Evolutionary conservation across 2,113 vertebrate genomes (phyloP).

Genomic region (Syngnathus scovelli): DNA sequence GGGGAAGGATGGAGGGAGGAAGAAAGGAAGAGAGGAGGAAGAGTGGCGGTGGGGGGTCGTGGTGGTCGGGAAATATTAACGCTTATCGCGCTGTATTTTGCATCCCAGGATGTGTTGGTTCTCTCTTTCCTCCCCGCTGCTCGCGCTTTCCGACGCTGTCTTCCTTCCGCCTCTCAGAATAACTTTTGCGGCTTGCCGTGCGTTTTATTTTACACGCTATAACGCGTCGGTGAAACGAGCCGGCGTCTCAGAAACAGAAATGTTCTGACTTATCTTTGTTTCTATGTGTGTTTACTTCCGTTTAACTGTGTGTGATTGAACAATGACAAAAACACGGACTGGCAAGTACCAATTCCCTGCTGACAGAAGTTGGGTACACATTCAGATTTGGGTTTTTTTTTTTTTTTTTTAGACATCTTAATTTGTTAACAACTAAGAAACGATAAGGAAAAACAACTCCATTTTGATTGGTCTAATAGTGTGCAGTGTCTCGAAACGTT

Average conservation of each 20-base stretch:
- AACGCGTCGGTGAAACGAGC: slow-evolving; percentile 21
- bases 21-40: slow-evolving; percentile 54
- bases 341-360: too few species aligned
- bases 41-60: slow-evolving; percentile 21
- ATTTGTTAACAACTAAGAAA: too few species aligned
- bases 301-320: slow-evolving; percentile 17
- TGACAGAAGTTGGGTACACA: too few species aligned
- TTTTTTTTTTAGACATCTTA: too few species aligned
- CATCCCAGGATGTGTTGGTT: slow-evolving; percentile 56
- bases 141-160: slow-evolving; percentile 29
- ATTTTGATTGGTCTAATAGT: too few species aligned
- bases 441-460: too few species aligned
- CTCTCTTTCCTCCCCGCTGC: slow-evolving; percentile 23
- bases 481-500: too few species aligned
- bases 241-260: not conserved
- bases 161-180: slow-evolving; percentile 37
- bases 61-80: slow-evolving; percentile 61
- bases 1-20: slow-evolving; percentile 40
- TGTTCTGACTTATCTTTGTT: slow-evolving; percentile 8
- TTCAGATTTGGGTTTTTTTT: too few species aligned
- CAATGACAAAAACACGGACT: slow-evolving; percentile 1
- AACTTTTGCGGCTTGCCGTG: slow-evolving; percentile 42
- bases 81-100: slow-evolving; percentile 65
- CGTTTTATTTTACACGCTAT: slow-evolving; percentile 36
- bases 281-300: slow-evolving; percentile 21